phyloP scores from a whole-genome alignment of 2,113 vertebrate genomes.

The Shinisaurus crocodilurus region DNA sequence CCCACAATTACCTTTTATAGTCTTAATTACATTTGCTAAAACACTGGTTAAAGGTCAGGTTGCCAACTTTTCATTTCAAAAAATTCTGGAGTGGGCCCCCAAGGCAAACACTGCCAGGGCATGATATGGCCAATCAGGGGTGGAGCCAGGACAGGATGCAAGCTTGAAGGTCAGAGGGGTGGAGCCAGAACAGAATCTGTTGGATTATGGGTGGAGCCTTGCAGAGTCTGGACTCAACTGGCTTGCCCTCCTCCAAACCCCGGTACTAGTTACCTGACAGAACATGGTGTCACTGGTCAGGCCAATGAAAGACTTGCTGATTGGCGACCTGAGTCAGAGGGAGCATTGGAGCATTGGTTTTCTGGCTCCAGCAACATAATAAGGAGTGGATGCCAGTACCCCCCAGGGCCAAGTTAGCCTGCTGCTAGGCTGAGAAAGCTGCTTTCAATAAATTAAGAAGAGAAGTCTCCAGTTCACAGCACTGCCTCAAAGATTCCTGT shows the following conservation, averaged over 20 bases:
- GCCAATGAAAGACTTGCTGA: background rate
- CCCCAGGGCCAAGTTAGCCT: background rate
- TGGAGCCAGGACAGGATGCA: background rate
- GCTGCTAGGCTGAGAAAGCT: background rate
- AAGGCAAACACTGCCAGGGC: too few species aligned
- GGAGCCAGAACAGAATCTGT: background rate
- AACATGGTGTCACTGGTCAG: background rate
- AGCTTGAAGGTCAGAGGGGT: background rate
- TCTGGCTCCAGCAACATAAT: background rate
- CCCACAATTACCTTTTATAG: background rate
- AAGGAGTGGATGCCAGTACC: background rate
- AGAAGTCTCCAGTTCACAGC: background rate
- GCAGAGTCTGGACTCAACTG: background rate
- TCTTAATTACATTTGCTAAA: background rate
- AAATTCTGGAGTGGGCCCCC: background rate
- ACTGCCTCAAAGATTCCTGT: background rate
- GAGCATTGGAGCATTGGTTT: background rate
- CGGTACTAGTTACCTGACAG: background rate
- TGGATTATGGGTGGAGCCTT: background rate
- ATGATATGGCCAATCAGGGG: background rate
- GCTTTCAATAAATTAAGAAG: background rate
- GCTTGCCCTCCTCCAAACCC: background rate
- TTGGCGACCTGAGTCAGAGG: background rate
- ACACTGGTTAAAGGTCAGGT: background rate
- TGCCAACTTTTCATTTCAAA: background rate